Conservation (phyloP, 2,888 invertebrate genomes). For the Apamea crenata region DNA sequence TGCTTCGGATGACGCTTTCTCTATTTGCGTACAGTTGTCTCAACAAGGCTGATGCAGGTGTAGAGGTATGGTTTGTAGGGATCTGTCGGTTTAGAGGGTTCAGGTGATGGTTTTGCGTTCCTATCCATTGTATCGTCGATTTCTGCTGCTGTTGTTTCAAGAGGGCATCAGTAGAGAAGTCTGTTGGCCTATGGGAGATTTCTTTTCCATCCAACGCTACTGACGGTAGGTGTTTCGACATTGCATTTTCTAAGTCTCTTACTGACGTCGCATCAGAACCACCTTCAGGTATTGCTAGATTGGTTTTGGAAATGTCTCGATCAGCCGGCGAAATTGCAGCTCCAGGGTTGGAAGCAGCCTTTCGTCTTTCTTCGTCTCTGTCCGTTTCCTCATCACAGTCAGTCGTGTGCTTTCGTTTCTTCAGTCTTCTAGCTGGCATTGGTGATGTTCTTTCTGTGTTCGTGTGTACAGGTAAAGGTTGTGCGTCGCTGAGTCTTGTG, state of each 20-base stretch:
- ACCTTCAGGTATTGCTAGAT: constrained; percentile 83
- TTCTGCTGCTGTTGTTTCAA: constrained; percentile 94
- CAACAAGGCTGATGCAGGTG: constrained; percentile 97
- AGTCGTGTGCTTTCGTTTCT: constrained; percentile 87
- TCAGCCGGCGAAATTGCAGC: constrained; percentile 85
- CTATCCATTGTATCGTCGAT: constrained; percentile 98
- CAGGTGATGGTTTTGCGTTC: constrained; percentile 93
- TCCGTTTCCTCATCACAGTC: constrained; percentile 86
- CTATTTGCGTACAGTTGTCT: constrained; percentile 97
- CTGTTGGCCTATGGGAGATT: constrained; percentile 93
- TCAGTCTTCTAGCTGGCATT: constrained; percentile 92
- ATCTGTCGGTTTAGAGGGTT: constrained; percentile 91
- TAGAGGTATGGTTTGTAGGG: constrained; percentile 89
- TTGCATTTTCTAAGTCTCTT: constrained; percentile 98
- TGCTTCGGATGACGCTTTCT: constrained; percentile 98
- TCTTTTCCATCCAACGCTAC: constrained; percentile 88
- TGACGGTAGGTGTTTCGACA: constrained; percentile 97
- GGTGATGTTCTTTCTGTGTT: constrained; percentile 88
- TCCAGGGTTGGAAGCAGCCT: constrained; percentile 85
- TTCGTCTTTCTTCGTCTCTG: constrained; percentile 86
- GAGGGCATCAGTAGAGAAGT: constrained; percentile 96
- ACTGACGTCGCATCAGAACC: constrained; percentile 92
- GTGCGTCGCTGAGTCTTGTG: constrained; percentile 84
- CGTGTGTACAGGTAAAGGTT: constrained; percentile 85
- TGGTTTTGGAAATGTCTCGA: constrained; percentile 84